These are phyloP conservation scores for Pelecanus crispus DNA, from an alignment of 2,113 vertebrate genomes.

Conservation along the genomic window DNA sequence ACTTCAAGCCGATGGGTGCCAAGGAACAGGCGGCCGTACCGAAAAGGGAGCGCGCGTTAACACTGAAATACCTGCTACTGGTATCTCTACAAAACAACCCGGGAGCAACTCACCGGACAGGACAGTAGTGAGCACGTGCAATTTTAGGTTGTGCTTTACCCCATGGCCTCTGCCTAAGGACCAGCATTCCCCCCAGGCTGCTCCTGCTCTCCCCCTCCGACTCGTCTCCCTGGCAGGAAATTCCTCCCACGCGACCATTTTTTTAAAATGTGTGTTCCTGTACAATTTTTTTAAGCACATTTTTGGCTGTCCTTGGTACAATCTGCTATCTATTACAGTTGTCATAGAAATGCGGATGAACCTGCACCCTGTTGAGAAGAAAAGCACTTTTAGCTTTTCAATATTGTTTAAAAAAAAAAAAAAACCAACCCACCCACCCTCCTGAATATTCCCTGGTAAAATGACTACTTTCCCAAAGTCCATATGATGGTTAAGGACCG, in stretches of 20 bases:
- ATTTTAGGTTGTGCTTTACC: rapidly evolving
- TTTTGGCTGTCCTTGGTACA: background rate
- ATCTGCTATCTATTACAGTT: background rate
- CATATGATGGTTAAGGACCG: rapidly evolving
- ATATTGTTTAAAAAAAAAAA: background rate
- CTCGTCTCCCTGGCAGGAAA: background rate
- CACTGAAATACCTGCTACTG: rapidly evolving
- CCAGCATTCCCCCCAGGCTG: background rate
- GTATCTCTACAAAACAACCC: rapidly evolving
- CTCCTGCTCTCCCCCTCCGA: background rate
- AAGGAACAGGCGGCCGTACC: rapidly evolving
- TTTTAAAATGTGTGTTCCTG: background rate
- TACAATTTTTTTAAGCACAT: background rate
- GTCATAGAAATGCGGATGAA: background rate
- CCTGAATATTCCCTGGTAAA: background rate
- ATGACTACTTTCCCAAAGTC: background rate
- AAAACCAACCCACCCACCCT: background rate
- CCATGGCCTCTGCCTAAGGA: background rate
- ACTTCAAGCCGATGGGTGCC: rapidly evolving
- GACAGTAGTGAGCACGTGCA: rapidly evolving
- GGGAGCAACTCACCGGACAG: rapidly evolving
- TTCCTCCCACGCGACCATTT: background rate
- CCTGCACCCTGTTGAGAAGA: background rate
- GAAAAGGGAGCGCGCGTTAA: rapidly evolving
- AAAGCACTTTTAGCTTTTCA: background rate